phyloP scores from a whole-genome alignment of 2,797 vertebrate genomes.

The Mus caroli region DNA sequence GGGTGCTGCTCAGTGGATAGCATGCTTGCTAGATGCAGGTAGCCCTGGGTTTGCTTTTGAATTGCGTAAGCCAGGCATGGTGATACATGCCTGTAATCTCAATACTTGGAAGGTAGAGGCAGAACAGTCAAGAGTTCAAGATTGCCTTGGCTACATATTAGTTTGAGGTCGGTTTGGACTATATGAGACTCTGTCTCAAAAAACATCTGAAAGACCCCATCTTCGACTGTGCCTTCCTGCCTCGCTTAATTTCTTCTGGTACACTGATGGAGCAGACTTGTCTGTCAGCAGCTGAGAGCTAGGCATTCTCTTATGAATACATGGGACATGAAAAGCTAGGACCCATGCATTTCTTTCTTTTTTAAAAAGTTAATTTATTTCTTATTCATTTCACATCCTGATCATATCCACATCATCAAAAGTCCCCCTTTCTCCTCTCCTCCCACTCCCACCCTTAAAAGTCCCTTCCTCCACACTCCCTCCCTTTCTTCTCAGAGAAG shows the following conservation, averaged over 20 bases:
- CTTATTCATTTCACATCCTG: background rate
- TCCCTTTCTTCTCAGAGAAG: background rate
- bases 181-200: background rate
- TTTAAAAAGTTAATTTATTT: background rate
- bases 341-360: background rate
- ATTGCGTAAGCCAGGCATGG: background rate
- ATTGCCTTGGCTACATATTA: background rate
- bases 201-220: background rate
- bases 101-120: background rate
- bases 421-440: background rate
- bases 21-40: background rate
- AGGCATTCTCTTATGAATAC: rapidly evolving
- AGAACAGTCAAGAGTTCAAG: background rate
- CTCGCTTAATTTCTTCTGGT: background rate
- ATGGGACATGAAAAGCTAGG: background rate
- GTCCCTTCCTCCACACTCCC: background rate
- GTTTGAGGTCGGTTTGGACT: background rate
- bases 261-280: background rate
- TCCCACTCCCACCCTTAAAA: background rate
- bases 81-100: background rate
- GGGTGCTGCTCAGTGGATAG: background rate
- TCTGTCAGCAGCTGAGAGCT: background rate
- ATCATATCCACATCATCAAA: too few species aligned
- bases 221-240: too few species aligned
- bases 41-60: background rate